phyloP scores from a whole-genome alignment of 2,797 vertebrate species.

The Taeniopygia guttata region DNA sequence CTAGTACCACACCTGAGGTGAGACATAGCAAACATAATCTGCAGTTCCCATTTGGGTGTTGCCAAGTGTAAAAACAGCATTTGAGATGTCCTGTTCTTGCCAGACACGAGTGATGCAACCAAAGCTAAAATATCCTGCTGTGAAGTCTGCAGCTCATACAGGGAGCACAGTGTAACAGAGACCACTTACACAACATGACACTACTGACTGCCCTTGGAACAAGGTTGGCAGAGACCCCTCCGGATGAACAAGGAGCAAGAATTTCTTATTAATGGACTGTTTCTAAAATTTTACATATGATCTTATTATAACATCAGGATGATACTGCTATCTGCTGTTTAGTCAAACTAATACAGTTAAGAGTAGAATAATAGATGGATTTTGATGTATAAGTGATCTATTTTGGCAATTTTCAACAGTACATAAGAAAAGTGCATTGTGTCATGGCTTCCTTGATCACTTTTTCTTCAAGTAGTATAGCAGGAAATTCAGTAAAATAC shows the following conservation, averaged over 20 bases:
- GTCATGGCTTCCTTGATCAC: neutral
- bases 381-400: neutral
- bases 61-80: slow-evolving; percentile 34
- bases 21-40: neutral
- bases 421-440: neutral
- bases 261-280: neutral
- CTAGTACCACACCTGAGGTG: neutral
- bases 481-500: neutral
- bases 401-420: neutral
- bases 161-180: neutral
- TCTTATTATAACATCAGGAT: neutral
- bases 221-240: slow-evolving; percentile 17
- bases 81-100: slow-evolving; percentile 36
- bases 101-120: slow-evolving; percentile 39
- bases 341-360: neutral
- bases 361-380: neutral
- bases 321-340: neutral
- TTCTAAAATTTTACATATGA: neutral
- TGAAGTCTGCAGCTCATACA: neutral
- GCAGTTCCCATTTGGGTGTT: slow-evolving; percentile 31
- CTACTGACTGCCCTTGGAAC: slow-evolving; percentile 29
- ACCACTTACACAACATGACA: slow-evolving; percentile 25
- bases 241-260: neutral
- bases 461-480: neutral
- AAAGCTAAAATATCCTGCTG: slow-evolving; percentile 15